These are phyloP conservation scores for Neocrepidodera transversa DNA, from an alignment of 2,888 invertebrate species.

Conservation along the genomic window DNA sequence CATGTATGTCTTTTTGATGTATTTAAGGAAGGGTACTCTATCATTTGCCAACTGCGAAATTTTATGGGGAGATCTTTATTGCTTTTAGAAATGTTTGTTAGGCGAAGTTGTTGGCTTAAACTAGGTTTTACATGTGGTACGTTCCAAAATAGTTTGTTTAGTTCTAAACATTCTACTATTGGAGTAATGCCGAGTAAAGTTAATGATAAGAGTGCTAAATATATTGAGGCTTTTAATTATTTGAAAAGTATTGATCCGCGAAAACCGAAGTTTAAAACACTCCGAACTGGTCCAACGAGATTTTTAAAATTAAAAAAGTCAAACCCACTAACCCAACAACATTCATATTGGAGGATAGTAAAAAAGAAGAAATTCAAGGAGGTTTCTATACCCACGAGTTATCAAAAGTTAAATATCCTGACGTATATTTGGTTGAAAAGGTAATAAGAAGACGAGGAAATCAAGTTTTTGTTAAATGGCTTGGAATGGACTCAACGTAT, in stretches of 20 bases:
- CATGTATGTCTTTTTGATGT: conserved; percentile 29
- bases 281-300: too few relatives aligned
- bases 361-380: too few relatives aligned
- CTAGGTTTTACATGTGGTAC: conserved; percentile 31
- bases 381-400: too few relatives aligned
- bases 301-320: too few relatives aligned
- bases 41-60: conserved; percentile 33
- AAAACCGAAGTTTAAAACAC: neutral
- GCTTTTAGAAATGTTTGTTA: conserved; percentile 24
- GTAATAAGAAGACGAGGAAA: too few relatives aligned
- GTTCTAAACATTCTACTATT: neutral
- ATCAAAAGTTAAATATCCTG: too few relatives aligned
- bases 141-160: conserved; percentile 34
- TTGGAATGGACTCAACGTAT: too few relatives aligned
- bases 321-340: too few relatives aligned
- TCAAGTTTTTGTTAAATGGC: too few relatives aligned
- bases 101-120: too few relatives aligned
- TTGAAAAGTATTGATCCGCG: neutral
- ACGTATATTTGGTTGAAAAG: too few relatives aligned
- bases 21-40: conserved; percentile 30
- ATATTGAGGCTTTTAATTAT: neutral
- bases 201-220: neutral
- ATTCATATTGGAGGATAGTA: too few relatives aligned
- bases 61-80: conserved; percentile 19
- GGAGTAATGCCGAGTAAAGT: neutral